Evolutionary conservation across 2,888 invertebrate species (phyloP), one percentile per base, ranked within the genome.

Genomic region (Sturmia bella): DNA sequence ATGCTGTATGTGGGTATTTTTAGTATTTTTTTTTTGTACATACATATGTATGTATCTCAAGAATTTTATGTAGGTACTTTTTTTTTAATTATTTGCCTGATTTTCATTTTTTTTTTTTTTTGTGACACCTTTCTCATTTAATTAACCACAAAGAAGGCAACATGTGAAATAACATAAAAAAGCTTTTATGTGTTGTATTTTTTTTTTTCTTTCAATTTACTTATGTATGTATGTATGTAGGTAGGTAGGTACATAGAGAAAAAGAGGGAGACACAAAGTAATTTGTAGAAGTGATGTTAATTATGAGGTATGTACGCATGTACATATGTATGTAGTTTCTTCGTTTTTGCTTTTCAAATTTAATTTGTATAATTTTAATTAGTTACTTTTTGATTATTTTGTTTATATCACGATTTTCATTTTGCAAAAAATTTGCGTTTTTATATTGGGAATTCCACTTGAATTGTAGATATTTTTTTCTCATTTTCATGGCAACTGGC

Each of bases 81-180:
- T 41, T 32, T 57, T 5, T 56, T 21, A 9, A 17, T 21, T 48
- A 48, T 57, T 43, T 21, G 54, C 4, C 13, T 13, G 11, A 19
- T n/a, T 43, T 27, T 19, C 32, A 17, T 19, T 48, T 63, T 0
- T n/a, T 12, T 56, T n/a, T n/a, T n/a, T n/a, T n/a, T n/a, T n/a
- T n/a, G n/a, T n/a, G n/a, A n/a, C n/a, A n/a, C n/a, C n/a, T n/a
- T n/a, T n/a, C n/a, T n/a, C n/a, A 56, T 27, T 56, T 69, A 52
- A 54, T 69, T 56, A 54, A 41, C 6, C 54, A 66, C 41, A 41
- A 59, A 64, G 41, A 70, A 78, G 78, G 72, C 78, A 73, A 79
- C 78, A 79, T 79, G 78, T 79, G 78, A 73, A 79, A 76, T 32
- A 39, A 56, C 17, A 39, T 52, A 32, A 57, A 66, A 79, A 48